A percentile compares a stretch with the other conserved stretches of the same genome.
These are phyloP conservation scores for Xestobium rufovillosum DNA, from an alignment of 2,888 invertebrate genomes.

Conservation along the genomic window DNA sequence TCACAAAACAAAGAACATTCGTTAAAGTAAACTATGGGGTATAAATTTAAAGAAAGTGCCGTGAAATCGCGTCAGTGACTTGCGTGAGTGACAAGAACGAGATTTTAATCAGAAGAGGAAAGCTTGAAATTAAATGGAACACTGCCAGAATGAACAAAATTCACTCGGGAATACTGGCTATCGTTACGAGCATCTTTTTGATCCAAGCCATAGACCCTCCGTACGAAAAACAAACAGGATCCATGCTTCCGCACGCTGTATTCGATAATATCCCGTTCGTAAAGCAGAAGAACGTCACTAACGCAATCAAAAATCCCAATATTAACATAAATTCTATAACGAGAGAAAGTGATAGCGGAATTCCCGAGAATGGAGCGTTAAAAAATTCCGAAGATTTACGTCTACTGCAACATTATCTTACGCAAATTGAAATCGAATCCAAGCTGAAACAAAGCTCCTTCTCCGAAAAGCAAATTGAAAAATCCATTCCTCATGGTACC, in stretches of 20 bases:
- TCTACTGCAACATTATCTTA: slow-evolving; percentile 30
- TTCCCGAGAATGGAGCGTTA: slow-evolving; percentile 21
- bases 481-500: slow-evolving; percentile 24
- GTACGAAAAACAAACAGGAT: slow-evolving; percentile 28
- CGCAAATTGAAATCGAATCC: slow-evolving; percentile 26
- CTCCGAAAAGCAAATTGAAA: slow-evolving; percentile 6
- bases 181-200: slow-evolving; percentile 40
- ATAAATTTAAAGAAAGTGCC: too few species aligned
- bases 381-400: slow-evolving; percentile 29
- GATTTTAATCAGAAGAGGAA: too few species aligned
- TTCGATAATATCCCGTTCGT: slow-evolving; percentile 5
- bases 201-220: slow-evolving; percentile 43
- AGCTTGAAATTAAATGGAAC: slow-evolving; percentile 24
- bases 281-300: slow-evolving; percentile 9
- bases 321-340: neutral
- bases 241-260: slow-evolving; percentile 27
- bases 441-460: neutral
- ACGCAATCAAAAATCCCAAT: neutral
- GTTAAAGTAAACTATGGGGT: too few species aligned
- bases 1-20: too few species aligned
- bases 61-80: slow-evolving; percentile 9
- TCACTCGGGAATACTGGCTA: slow-evolving; percentile 39
- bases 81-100: neutral
- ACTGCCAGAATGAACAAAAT: slow-evolving; percentile 39
- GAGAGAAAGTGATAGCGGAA: neutral